Percentiles rank a stretch among this genome's conserved stretches.
phyloP scores from a whole-genome alignment of 2,888 invertebrate genomes.

The Sinotaia quadrata region DNA sequence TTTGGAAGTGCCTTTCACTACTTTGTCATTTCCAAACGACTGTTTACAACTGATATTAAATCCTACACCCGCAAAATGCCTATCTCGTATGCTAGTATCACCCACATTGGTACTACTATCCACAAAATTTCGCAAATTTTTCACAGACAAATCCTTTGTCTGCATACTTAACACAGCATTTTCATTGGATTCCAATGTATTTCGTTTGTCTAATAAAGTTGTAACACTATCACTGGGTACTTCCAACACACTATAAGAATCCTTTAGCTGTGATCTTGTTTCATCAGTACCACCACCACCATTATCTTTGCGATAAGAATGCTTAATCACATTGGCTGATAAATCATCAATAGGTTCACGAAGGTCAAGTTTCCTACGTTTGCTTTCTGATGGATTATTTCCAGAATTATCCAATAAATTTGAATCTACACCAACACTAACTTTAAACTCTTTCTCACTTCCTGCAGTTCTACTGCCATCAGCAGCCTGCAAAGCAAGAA shows the following conservation, averaged over 20 bases:
- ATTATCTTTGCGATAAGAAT: slow-evolving; percentile 20
- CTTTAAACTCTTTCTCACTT: slow-evolving; percentile 26
- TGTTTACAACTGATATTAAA: background rate
- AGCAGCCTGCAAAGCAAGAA: slow-evolving; percentile 34
- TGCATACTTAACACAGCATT: background rate
- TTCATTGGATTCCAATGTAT: background rate
- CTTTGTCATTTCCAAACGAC: slow-evolving; percentile 6
- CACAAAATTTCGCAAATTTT: background rate
- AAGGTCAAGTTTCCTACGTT: slow-evolving; percentile 51
- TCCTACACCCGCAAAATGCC: background rate
- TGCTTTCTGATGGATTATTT: slow-evolving; percentile 53
- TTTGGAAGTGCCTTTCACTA: background rate
- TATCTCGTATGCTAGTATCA: background rate
- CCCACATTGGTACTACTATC: background rate
- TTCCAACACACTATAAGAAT: background rate
- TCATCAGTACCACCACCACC: slow-evolving; percentile 2
- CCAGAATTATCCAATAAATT: slow-evolving; percentile 47
- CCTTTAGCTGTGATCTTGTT: background rate
- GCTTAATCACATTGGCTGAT: slow-evolving; percentile 5
- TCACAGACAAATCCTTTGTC: background rate
- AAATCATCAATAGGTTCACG: slow-evolving; percentile 37
- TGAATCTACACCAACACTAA: slow-evolving; percentile 43
- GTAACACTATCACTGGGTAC: background rate
- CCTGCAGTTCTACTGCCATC: slow-evolving; percentile 12
- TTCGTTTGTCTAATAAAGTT: too few relatives aligned